phyloP scores from a whole-genome alignment of 2,888 invertebrate genomes.

The Danaus chrysippus region DNA sequence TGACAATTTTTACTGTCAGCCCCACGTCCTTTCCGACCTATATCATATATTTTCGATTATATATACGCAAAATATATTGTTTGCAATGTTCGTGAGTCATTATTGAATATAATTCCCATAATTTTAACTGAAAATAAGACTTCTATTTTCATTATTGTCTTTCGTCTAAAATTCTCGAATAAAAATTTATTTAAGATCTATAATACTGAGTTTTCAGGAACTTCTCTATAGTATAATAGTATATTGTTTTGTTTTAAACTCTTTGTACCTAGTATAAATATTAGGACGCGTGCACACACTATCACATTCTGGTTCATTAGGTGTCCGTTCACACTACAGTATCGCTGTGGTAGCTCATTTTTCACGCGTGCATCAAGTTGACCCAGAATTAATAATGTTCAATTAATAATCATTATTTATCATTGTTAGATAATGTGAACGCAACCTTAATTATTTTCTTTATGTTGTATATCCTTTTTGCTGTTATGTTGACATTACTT shows the following conservation, averaged over 20 bases:
- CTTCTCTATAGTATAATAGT: neutral
- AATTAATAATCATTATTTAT: slow-evolving; percentile 17
- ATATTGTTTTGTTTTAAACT: neutral
- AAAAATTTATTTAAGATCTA: no score
- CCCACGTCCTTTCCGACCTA: slow-evolving; percentile 63
- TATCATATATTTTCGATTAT: slow-evolving; percentile 38
- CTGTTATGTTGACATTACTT: no score
- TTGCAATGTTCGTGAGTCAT: neutral
- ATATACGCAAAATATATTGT: neutral
- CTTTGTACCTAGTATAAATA: slow-evolving; percentile 17
- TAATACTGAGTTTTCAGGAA: no score
- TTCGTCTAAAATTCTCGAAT: no score
- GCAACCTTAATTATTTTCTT: no score
- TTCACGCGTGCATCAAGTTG: slow-evolving; percentile 47
- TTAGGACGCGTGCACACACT: slow-evolving; percentile 49
- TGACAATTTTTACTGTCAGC: slow-evolving; percentile 67
- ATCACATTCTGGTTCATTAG: slow-evolving; percentile 75
- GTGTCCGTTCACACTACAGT: slow-evolving; percentile 49
- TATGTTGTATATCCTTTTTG: no score
- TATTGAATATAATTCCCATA: neutral
- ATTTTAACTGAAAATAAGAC: no score
- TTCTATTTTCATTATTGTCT: no score
- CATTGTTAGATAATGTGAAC: no score
- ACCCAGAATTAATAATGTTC: slow-evolving; percentile 20
- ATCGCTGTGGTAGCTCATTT: slow-evolving; percentile 65